Conservation (phyloP, 2,113 vertebrate genomes). For the Eidolon helvum region DNA sequence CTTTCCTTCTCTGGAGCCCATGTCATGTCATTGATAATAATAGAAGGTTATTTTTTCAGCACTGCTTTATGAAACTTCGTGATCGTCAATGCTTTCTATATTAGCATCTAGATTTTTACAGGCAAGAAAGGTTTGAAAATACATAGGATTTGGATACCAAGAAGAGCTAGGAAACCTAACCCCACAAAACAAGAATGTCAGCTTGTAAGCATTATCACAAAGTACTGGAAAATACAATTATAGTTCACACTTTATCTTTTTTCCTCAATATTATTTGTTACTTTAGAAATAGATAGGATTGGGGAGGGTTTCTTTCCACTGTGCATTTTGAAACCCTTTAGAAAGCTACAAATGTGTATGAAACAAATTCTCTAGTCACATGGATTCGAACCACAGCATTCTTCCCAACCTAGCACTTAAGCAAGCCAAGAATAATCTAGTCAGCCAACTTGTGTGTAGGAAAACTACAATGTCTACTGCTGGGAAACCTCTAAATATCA, state of each 20-base stretch:
- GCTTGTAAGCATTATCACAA: not conserved
- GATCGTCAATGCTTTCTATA: not conserved
- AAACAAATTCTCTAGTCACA: slow-evolving; percentile 54
- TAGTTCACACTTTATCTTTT: not conserved
- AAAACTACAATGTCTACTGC: slow-evolving; percentile 13
- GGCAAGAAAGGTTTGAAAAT: not conserved
- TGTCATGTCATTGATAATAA: not conserved
- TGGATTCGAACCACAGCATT: slow-evolving; percentile 55
- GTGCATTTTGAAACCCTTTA: slow-evolving; percentile 24
- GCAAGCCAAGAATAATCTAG: slow-evolving; percentile 23
- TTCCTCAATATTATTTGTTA: not conserved
- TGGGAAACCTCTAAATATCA: slow-evolving; percentile 29
- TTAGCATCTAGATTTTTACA: not conserved
- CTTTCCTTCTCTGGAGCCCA: not conserved
- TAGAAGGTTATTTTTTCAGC: not conserved
- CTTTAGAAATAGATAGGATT: not conserved
- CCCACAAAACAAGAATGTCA: not conserved
- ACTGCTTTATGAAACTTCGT: not conserved
- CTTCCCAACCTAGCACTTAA: slow-evolving; percentile 34
- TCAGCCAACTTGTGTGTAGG: not conserved
- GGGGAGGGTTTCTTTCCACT: not conserved
- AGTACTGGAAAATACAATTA: not conserved
- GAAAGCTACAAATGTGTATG: slow-evolving; percentile 36
- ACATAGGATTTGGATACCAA: not conserved
- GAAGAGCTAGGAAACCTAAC: not conserved